Base-by-base conservation (phyloP, 2,888 invertebrate genomes). In the Volucella bombylans region DNA sequence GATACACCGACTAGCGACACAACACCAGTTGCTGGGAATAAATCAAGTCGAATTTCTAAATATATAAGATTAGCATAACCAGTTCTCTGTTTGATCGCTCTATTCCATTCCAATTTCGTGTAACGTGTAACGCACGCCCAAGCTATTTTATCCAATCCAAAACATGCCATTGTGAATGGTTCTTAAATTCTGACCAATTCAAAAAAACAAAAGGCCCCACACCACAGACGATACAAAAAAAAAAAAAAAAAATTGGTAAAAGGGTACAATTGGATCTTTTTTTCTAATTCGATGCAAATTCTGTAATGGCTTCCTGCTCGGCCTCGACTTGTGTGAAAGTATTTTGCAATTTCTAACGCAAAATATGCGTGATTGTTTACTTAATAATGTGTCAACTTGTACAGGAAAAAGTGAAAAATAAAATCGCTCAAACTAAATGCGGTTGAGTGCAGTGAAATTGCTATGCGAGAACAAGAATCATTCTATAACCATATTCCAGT, bases 301-400 rank as follows among this genome's bases (percentile, higher is more conserved):
- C 57, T 81, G 85, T 81, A 85, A 85, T 85, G 85, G 85, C 85
- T 85, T 85, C 85, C 85, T 85, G 76, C 68, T 77, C 68, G 55
- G 62, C 72, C 62, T 72, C 38, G 62, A 23, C 50, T 6, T 55
- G 65, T 80, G 74, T 71, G 18, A 79, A 79, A 71, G 52, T 49
- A 67, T 79, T 80, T 80, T 69, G 38, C 4, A 43, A 47, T 47
- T 50, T 65, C 49, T 9, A 14, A 55, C 74, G 18, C 6, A 39
- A 45, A 61, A 65, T 59, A 71, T 50, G 41, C 14, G 14, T 15
- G n/a, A 18, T n/a, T 61, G 41, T 55, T 65, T 61, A 31, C 8
- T n/a, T 54, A 52, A 72, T 71, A 62, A 83, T 83, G 80, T 83
- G 55, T 80, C 79, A 55, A 18, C 71, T 12, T 67, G 14, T 15